These are phyloP conservation scores for Philypnodon macrostomus DNA, from an alignment of 2,797 vertebrate species.

Conservation along the genomic window DNA sequence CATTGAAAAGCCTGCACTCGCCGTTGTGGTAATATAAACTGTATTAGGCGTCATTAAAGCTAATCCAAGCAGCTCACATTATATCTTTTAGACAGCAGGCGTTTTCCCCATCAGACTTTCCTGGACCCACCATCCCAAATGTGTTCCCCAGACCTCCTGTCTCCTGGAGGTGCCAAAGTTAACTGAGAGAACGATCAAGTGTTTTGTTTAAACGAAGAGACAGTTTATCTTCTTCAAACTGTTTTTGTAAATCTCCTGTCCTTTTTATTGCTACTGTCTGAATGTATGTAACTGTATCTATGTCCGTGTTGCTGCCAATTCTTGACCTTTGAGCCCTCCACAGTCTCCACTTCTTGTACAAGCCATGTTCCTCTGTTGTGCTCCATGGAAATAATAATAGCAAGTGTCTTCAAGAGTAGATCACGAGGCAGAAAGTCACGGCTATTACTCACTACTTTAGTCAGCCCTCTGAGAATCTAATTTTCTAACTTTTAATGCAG, in stretches of 20 bases:
- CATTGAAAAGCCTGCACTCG: too few relatives aligned
- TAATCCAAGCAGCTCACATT: background rate
- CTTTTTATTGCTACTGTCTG: background rate
- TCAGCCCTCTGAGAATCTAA: background rate
- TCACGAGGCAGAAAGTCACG: background rate
- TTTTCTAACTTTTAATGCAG: too few relatives aligned
- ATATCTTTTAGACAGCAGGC: slow-evolving; percentile 8
- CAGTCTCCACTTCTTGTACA: too few relatives aligned
- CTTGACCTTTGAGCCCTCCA: too few relatives aligned
- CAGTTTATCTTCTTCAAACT: background rate
- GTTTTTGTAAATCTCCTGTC: background rate
- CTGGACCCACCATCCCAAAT: slow-evolving; percentile 26
- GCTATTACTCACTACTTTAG: background rate
- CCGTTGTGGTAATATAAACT: background rate
- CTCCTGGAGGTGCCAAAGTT: slow-evolving; percentile 14
- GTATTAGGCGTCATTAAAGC: background rate
- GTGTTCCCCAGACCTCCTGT: slow-evolving; percentile 32
- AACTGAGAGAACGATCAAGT: slow-evolving; percentile 1
- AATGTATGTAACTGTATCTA: slow-evolving; percentile 4
- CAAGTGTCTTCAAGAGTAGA: background rate
- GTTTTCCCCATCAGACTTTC: slow-evolving; percentile 50
- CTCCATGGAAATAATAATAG: background rate
- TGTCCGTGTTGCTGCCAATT: slow-evolving; percentile 13
- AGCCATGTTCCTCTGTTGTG: too few relatives aligned
- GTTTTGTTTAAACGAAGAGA: background rate